Evolutionary conservation across 2,113 vertebrate genomes (phyloP).

Genomic region (Oreochromis spilurus): DNA sequence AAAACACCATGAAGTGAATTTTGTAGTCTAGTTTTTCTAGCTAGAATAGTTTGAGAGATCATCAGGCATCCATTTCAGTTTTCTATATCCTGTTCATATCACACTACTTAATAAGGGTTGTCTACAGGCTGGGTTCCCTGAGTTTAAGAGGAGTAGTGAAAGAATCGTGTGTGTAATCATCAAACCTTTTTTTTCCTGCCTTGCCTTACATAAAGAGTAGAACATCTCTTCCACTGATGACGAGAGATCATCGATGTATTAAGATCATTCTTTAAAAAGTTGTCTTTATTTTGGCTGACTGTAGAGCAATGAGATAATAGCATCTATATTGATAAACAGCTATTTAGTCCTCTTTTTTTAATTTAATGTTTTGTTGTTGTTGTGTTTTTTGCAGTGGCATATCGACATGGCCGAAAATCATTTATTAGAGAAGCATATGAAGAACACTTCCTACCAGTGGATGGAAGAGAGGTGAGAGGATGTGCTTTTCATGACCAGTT

Average conservation of each 20-base stretch:
- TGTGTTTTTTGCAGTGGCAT: slow-evolving; percentile 41
- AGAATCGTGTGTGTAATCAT: not conserved
- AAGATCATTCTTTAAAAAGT: not conserved
- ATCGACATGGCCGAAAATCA: not conserved
- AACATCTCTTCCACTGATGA: not conserved
- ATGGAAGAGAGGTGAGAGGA: slow-evolving; percentile 54
- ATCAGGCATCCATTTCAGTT: not conserved
- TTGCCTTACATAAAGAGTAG: not conserved
- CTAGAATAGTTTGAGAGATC: not conserved
- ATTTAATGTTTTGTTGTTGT: not conserved
- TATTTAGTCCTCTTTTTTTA: not conserved
- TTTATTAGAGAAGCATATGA: slow-evolving; percentile 51
- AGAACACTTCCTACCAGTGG: slow-evolving; percentile 2
- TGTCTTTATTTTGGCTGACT: not conserved
- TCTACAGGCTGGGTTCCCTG: not conserved
- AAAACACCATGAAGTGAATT: not conserved
- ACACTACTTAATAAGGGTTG: not conserved
- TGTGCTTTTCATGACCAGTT: not conserved
- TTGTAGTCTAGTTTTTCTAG: not conserved
- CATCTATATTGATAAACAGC: not conserved
- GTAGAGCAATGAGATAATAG: not conserved
- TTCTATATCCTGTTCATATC: not conserved
- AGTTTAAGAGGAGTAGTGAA: not conserved
- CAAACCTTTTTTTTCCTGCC: not conserved
- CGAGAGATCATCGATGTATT: not conserved